Evolutionary conservation across 2,113 vertebrate species (phyloP), one percentile per base, ranked within the genome.

Genomic region (Electrona antarctica): DNA sequence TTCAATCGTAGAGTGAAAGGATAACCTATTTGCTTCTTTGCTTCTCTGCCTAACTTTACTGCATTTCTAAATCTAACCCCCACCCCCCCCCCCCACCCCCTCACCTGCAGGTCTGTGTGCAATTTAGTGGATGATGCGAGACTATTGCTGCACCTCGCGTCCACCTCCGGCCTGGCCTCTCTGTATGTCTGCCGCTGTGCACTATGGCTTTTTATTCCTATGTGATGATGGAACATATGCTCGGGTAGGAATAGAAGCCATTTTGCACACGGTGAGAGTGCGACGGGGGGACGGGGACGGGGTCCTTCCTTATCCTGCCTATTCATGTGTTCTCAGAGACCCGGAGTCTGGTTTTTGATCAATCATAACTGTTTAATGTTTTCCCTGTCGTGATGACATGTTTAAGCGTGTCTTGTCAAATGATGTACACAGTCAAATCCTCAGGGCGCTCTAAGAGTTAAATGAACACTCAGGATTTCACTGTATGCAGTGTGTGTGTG

Each of bases 151-250:
- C 55, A 28, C 63, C 9, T 76, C 51, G 68, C 10, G 12, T 48
- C 61, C 45, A 48, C 51, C 70, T 8, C 7, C 4, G 3, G n/a
- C n/a, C 21, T 49, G 3, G n/a, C n/a, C 21, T 49, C 50, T 69
- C 69, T 45, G 41, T 60, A 29, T 61, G 28, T 94, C 94, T 93
- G 95, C 96, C 96, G 92, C 92, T 92, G 95, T 97, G 98, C 95
- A 93, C 95, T 99, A 99, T 99, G 98, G 98, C 98, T 99, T 99
- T 99, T 99, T 99, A 99, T 99, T 99, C 98, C 98, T 99, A 99
- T 97, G 97, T 99, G 98, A 99, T 96, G 94, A 92, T 97, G 93
- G 86, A 95, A 94, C 21, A 21, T 93, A 93, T 94, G 94, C 94
- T 98, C 96, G 94, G 94, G 96, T 98, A 98, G 97, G 97, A 95